Percentiles rank a stretch among this genome's conserved stretches.
Conservation (phyloP, 1,140 invertebrate genomes). For the Drosophila lacertosa region DNA sequence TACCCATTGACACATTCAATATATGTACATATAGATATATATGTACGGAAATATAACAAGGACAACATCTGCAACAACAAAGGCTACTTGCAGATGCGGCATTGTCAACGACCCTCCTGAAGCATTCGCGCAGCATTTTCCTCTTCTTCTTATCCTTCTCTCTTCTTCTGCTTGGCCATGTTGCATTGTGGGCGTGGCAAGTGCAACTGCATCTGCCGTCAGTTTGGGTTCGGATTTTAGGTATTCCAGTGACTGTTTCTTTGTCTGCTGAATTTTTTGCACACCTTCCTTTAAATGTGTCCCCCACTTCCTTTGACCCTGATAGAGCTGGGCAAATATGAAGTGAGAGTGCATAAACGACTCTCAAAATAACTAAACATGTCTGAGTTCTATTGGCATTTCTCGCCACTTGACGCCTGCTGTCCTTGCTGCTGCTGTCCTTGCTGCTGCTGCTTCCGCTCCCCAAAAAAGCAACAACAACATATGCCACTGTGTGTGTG, state of each 20-base stretch:
- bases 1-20: no score
- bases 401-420: constrained; percentile 9
- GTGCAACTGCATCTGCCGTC: constrained; percentile 14
- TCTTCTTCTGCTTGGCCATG: not conserved
- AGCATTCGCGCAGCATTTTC: constrained; percentile 6
- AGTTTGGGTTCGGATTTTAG: constrained; percentile 6
- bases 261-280: constrained; percentile 5
- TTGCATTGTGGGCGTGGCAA: constrained; percentile 12
- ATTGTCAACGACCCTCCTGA: constrained; percentile 38
- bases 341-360: constrained; percentile 46
- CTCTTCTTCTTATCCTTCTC: not conserved
- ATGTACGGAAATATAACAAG: no score
- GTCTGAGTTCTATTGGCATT: constrained; percentile 27
- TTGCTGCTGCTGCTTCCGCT: not conserved
- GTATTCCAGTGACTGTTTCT: not conserved
- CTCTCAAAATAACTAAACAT: constrained; percentile 40
- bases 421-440: not conserved
- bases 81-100: constrained; percentile 25
- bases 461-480: constrained; percentile 11
- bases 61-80: constrained; percentile 2
- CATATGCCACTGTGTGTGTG: constrained; percentile 25
- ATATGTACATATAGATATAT: no score
- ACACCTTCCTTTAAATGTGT: not conserved
- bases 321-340: constrained; percentile 54
- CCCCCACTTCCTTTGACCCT: not conserved